phyloP scores from a whole-genome alignment of 1,140 invertebrate species.

The Cheumatopsyche charites region DNA sequence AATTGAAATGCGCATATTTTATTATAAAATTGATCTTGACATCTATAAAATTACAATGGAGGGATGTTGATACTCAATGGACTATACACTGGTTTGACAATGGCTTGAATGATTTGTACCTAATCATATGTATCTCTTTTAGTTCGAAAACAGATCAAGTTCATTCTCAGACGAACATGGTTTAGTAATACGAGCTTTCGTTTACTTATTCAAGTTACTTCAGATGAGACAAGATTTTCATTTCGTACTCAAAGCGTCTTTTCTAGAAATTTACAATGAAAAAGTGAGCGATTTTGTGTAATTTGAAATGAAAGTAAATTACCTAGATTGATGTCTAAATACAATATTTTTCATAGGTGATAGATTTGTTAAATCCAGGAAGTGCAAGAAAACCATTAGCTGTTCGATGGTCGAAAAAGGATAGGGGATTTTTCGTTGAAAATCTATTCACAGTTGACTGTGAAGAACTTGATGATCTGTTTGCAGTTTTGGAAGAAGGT shows the following conservation, averaged over 20 bases:
- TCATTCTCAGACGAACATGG: slow-evolving; percentile 77
- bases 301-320: neutral
- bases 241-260: slow-evolving; percentile 91
- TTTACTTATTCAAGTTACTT: slow-evolving; percentile 86
- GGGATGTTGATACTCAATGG: too few species aligned
- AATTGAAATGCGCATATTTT: too few species aligned
- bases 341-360: slow-evolving; percentile 68
- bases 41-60: too few species aligned
- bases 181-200: slow-evolving; percentile 86
- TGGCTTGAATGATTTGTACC: too few species aligned
- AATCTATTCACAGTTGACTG: slow-evolving; percentile 95
- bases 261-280: slow-evolving; percentile 96
- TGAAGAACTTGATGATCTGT: slow-evolving; percentile 90
- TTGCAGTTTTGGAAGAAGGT: slow-evolving; percentile 95
- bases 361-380: slow-evolving; percentile 93
- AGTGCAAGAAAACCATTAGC: slow-evolving; percentile 78
- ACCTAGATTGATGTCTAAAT: too few species aligned
- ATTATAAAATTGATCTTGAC: too few species aligned
- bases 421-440: slow-evolving; percentile 92
- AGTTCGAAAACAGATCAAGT: slow-evolving; percentile 70
- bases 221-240: slow-evolving; percentile 75
- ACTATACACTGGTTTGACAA: too few species aligned
- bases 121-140: slow-evolving; percentile 35
- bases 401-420: slow-evolving; percentile 92
- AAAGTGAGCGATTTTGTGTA: slow-evolving; percentile 67